Conservation (phyloP, 2,113 vertebrate species). For the Mobula birostris region DNA sequence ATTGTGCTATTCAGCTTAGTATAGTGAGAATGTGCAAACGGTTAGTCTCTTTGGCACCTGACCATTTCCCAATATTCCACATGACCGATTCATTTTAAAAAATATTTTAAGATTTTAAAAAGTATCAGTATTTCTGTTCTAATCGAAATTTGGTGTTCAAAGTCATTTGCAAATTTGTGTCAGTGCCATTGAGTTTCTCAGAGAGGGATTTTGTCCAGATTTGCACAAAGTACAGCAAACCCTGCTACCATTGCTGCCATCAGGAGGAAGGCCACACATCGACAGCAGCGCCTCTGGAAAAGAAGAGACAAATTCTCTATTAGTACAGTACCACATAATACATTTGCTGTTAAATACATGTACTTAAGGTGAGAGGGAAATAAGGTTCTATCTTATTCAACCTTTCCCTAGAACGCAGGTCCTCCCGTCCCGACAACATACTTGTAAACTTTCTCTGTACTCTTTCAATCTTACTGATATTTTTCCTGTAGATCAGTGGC, state of each 20-base stretch:
- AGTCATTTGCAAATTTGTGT: neutral
- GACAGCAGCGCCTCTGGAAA: constrained; percentile 46
- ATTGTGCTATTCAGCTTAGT: neutral
- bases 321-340: neutral
- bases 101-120: constrained; percentile 5
- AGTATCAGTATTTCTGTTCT: neutral
- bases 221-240: constrained; percentile 48
- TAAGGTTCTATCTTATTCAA: too few relatives aligned
- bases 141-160: neutral
- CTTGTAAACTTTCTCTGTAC: too few relatives aligned
- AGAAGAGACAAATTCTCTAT: constrained; percentile 35
- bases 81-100: neutral
- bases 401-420: too few relatives aligned
- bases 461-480: too few relatives aligned
- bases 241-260: constrained; percentile 44
- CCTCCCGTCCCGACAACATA: too few relatives aligned
- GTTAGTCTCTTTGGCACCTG: too few relatives aligned
- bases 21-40: neutral
- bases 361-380: too few relatives aligned
- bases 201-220: constrained; percentile 38
- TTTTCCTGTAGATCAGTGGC: too few relatives aligned
- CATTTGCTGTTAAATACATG: too few relatives aligned
- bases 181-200: constrained; percentile 40
- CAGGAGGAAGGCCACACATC: constrained; percentile 52
- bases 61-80: neutral